Base-by-base conservation (phyloP, 2,888 invertebrate genomes). In the Sesia apiformis region DNA sequence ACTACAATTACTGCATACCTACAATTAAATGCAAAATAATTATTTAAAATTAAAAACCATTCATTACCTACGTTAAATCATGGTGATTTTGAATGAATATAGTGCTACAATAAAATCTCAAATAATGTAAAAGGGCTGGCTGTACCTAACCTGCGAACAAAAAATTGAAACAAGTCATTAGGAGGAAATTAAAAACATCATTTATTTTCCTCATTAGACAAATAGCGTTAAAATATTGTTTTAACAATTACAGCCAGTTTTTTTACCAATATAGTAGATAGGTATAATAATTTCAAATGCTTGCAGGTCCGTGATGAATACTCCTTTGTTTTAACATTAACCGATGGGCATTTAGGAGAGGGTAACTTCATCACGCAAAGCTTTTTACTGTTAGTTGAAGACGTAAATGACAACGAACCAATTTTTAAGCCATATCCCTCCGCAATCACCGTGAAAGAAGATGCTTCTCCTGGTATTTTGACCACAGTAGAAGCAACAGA, bases 341-440 rank as follows among this genome's bases (percentile, higher is more conserved):
- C 96, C 4, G 97, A 97, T 81, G 96, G 96, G 60, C 93, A 94
- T 72, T 92, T 97, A 62, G 96, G 95, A 39, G 95, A 95, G 62
- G 96, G 95, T 56, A 96, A 96, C 80, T 96, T 93, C 81, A 95
- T 97, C 65, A 97, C 96, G 1, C 97, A 97, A 86, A 96, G 97
- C 74, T 92, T 97, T 66, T 89, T 97, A 62, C 85, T 97, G 53
- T 90, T 97, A 66, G 96, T 97, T 51, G 97, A 97, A 86, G 97
- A 97, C 77, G 94, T 96, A 51, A 97, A 97, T 74, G 97, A 97
- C 88, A 97, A 97, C 88, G 94, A 93, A 70, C 97, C 97, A 40
- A 91, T 95, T 61, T 97, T 97, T 80, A 93, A 94, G 76, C 94
- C 95, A 38, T 96, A 96, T 84, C 95, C 95, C 66, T 93, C 95